Conservation (phyloP, 2,888 invertebrate genomes). For the Eristalis arbustorum region DNA sequence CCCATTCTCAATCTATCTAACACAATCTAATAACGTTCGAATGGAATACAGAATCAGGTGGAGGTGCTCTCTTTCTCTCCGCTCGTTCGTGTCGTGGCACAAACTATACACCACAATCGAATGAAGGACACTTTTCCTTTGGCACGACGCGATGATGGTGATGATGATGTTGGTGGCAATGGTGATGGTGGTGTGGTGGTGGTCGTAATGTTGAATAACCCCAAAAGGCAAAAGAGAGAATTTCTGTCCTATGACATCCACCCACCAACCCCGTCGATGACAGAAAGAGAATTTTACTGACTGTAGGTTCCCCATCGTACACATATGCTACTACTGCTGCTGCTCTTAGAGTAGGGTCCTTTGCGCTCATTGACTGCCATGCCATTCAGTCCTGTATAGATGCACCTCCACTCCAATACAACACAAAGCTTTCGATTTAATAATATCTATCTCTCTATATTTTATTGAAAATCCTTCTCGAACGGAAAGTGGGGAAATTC, state of each 20-base stretch:
- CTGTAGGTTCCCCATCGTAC: constrained; percentile 23
- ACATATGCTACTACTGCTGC: background rate
- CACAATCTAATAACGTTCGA: constrained; percentile 67
- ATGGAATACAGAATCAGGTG: constrained; percentile 65
- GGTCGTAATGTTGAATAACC: background rate
- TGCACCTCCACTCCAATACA: constrained; percentile 4
- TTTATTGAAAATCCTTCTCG: constrained; percentile 49
- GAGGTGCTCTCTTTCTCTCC: constrained; percentile 65
- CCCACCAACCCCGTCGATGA: background rate
- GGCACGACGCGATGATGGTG: constrained; percentile 3
- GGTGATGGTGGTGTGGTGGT: background rate
- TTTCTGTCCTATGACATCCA: background rate
- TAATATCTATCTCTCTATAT: constrained; percentile 20
- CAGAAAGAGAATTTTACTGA: constrained; percentile 44
- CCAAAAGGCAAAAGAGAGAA: constrained; percentile 33
- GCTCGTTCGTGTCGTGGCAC: constrained; percentile 13
- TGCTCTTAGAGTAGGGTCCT: constrained; percentile 29
- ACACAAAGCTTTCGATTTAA: constrained; percentile 49
- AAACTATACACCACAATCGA: constrained; percentile 60
- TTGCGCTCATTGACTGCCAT: constrained; percentile 11
- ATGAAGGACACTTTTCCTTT: constrained; percentile 66
- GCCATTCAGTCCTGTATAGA: background rate
- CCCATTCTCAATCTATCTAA: constrained; percentile 53
- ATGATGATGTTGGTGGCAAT: background rate
- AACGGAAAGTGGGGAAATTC: constrained; percentile 57